Base-by-base conservation (phyloP, 1,140 invertebrate genomes). In the Ylistrum balloti region DNA sequence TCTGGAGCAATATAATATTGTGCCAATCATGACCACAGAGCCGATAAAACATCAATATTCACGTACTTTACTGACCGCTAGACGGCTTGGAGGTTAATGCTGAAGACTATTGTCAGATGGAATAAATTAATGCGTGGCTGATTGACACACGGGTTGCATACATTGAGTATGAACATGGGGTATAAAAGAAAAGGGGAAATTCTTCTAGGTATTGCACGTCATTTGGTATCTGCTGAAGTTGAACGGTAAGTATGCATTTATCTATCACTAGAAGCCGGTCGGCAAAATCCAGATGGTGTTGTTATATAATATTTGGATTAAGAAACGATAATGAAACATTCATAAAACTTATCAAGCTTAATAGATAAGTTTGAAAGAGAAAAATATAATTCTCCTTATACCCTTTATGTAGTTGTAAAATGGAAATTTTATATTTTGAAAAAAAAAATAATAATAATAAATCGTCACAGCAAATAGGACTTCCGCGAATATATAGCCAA, bases 11-110 rank as follows among this genome's bases (percentile, higher is more conserved):
- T 28, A 74, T 74, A 74, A 74, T 17, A 28, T 74, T 74, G 56
- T 74, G 56, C 56, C 56, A 74, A 74, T 74, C 22, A 74, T 74
- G 56, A 74, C 56, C 56, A 74, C 56, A 74, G n/a, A 28, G 0
- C n/a, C 56, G 56, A 74, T 74, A 74, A 74, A 74, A 74, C 56
- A 74, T 74, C n/a, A n/a, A 74, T 74, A 74, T 74, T 74, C 3
- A 9, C 28, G 56, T 74, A 74, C 56, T 74, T 74, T 28, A 74
- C 56, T 28, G 56, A 28, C 56, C n/a, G 5, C 22, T 74, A 28
- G 56, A 5, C 56, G 22, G 56, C 56, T 74, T 17, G n/a, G 22
- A 74, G 56, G 56, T 74, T 28, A 74, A 74, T n/a, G 56, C n/a
- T 74, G 3, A 9, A 17, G 56, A 1, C 45, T 28, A 28, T 28